A percentile compares a stretch with the other conserved stretches of the same genome.
Conservation (phyloP, 2,113 vertebrate species). For the Hyla sarda region DNA sequence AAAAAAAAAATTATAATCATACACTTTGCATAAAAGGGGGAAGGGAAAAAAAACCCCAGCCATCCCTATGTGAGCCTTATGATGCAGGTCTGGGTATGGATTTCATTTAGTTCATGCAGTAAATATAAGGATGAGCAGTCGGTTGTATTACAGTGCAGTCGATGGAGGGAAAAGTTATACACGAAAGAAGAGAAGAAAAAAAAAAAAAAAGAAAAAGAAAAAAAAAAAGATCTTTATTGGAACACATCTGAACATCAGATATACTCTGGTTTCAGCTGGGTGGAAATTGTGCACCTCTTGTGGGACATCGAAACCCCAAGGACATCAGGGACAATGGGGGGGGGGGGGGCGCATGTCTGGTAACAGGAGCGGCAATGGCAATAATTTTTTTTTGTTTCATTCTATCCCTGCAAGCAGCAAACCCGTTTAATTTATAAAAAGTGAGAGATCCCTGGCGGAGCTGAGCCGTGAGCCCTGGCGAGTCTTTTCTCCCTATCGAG, state of each 20-base stretch:
- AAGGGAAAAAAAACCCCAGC: no score
- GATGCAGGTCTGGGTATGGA: neutral
- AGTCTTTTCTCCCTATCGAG: constrained; percentile 9
- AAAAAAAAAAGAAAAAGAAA: constrained; percentile 80
- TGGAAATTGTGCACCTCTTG: constrained; percentile 90
- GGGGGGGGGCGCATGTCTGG: constrained; percentile 48
- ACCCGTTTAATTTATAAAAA: constrained; percentile 39
- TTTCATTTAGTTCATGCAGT: neutral
- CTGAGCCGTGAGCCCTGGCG: constrained; percentile 22
- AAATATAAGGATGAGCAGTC: neutral
- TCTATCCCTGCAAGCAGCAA: constrained; percentile 47
- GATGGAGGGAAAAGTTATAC: neutral
- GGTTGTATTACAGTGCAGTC: neutral
- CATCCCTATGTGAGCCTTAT: no score
- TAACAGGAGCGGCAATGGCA: neutral
- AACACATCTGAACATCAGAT: constrained; percentile 94
- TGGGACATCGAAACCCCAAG: constrained; percentile 82
- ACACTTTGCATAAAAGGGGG: no score
- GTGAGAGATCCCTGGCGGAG: constrained; percentile 4
- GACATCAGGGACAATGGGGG: constrained; percentile 59
- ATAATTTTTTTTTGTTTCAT: constrained; percentile 36
- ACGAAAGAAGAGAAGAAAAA: constrained; percentile 48
- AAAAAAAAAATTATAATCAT: no score
- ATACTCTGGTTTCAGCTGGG: constrained; percentile 87
- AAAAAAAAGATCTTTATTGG: constrained; percentile 85